Evolutionary conservation across 2,797 vertebrate species (phyloP), one percentile per base, ranked within the genome.

Genomic region (Todus mexicanus): DNA sequence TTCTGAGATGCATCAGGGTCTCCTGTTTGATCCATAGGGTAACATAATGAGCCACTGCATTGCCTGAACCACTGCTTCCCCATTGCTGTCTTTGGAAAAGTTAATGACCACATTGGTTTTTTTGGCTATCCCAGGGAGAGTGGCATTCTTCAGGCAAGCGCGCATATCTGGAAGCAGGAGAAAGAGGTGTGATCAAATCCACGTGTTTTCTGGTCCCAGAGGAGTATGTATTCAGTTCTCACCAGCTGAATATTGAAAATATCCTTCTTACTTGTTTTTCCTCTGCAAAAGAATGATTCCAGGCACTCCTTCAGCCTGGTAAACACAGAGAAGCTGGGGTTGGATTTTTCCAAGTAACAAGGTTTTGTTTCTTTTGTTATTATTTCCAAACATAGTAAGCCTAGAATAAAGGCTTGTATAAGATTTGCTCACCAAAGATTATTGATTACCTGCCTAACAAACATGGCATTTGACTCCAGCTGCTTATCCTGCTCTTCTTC

Each of bases 141-240:
- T 11, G 57, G 37, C 0, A 0, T 76, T 90, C 84, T 57, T 78
- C 76, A 91, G 63, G 59, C 90, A 85, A 85, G 59, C 3, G 4
- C 2, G 6, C 73, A 56, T 92, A 94, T 87, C 79, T 94, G 94
- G 79, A 95, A 95, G 70, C 51, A 73, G 43, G 48, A 93, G 70
- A 66, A 93, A 86, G 47, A 89, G 66, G 77, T 91, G 76, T 89
- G 92, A 95, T 84, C 66, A 88, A 82, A 93, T 60, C 73, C 92
- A 86, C 59, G 87, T 89, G 89, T 77, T 89, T 85, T 93, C 53
- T 66, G 15, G 69, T 75, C 84, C 82, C 83, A 60, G n/a, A 87
- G 63, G 72, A 79, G 20, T 19, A 65, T 1, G 2, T 21, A 50
- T 63, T 83, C 72, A 85, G 54, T 47, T 65, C 63, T 75, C 59